Evolutionary conservation across 1,140 invertebrate species (phyloP), one percentile per base, ranked within the genome.

Genomic region (Sweltsa coloradensis): DNA sequence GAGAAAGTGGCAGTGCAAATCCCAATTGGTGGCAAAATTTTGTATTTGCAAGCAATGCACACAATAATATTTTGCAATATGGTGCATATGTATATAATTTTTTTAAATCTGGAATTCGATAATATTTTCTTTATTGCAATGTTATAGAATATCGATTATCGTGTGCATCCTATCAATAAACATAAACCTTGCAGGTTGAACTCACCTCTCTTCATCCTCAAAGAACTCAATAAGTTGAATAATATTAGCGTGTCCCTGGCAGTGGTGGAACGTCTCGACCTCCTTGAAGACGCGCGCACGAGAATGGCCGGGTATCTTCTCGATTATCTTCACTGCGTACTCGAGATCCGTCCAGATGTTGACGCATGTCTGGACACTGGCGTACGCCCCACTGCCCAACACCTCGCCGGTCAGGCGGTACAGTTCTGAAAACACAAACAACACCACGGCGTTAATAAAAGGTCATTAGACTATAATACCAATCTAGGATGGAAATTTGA

Each of bases 211-310:
- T 53, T 92, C 85, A 72, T 96, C 94, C 68, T 97, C 92, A 69
- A 96, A 96, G 71, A 93, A 96, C 66, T 97, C 92, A 57, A 91
- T 83, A 60, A 99, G 76, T 68, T 97, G 92, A 61, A 98, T 89
- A 66, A 98, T 97, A 66, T 97, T 94, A 19, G 87, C 83, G 71
- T 97, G 92, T 51, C 88, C 89, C 64, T 91, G 84, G 68, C 93
- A 98, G 68, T 97, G 86, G 69, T 96, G 89, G 75, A 97, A 97
- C 53, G 92, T 97, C 70, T 99, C 93, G 55, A 99, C 91, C 69
- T 99, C 95, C 51, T 92, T 89, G 74, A 97, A 94, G 34, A 97
- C 93, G 57, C 93, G 77, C 56, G 81, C 82, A 52, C 94, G 78
- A 54, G 87, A 87, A 69, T 95, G 89, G 42, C 87, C 87, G 40